Conservation (phyloP, 2,888 invertebrate species). For the Marasmarcha lunaedactyla region DNA sequence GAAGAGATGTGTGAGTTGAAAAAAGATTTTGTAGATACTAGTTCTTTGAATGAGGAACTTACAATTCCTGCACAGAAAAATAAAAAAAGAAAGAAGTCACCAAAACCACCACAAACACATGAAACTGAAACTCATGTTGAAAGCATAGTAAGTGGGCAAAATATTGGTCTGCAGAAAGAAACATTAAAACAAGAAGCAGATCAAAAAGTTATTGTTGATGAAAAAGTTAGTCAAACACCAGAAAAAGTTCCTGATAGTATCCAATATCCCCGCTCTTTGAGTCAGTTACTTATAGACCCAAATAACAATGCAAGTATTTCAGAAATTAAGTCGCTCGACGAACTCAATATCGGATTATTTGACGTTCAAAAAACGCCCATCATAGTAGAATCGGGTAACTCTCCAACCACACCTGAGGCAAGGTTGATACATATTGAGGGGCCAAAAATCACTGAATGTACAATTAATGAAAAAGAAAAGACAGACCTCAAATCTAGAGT, state of each 20-base stretch:
- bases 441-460: neutral
- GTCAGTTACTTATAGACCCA: constrained; percentile 33
- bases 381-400: constrained; percentile 31
- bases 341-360: constrained; percentile 22
- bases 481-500: constrained; percentile 55
- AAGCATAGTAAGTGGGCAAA: neutral
- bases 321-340: constrained; percentile 32
- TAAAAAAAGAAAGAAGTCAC: neutral
- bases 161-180: neutral
- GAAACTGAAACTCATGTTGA: neutral
- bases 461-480: constrained; percentile 27
- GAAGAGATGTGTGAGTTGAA: constrained; percentile 20
- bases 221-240: constrained; percentile 16
- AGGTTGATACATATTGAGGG: constrained; percentile 18
- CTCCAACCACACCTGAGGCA: constrained; percentile 22
- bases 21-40: constrained; percentile 10
- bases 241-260: constrained; percentile 39
- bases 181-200: constrained; percentile 1
- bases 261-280: constrained; percentile 39
- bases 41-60: neutral
- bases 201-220: constrained; percentile 3
- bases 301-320: constrained; percentile 46
- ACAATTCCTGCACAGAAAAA: neutral
- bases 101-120: neutral
- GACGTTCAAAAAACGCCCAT: constrained; percentile 24